These are phyloP conservation scores for Cydia strobilella DNA, from an alignment of 1,140 invertebrate genomes.

Conservation along the genomic window DNA sequence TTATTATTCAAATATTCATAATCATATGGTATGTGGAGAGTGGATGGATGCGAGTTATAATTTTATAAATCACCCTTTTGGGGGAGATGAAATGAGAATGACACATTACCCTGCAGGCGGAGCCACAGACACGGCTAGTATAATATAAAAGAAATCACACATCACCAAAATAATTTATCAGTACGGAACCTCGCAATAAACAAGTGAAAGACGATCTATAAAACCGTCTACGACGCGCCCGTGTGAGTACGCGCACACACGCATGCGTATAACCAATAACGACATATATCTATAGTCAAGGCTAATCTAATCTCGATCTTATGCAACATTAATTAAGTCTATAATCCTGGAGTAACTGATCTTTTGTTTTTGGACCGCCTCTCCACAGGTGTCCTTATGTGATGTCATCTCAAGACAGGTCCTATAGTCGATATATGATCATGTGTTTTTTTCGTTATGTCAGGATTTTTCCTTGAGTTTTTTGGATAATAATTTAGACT, in stretches of 20 bases:
- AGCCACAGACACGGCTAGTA: not conserved
- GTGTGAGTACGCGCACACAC: not conserved
- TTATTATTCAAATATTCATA: too few species aligned
- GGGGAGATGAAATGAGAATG: not conserved
- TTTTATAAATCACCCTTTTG: too few species aligned
- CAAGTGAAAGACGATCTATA: not conserved
- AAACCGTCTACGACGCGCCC: not conserved
- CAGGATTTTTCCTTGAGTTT: conserved; percentile 12
- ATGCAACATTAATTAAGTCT: not conserved
- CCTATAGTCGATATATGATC: conserved; percentile 8
- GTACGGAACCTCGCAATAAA: not conserved
- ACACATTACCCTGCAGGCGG: not conserved
- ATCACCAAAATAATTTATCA: conserved; percentile 7
- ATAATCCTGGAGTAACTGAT: not conserved
- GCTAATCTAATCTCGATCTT: not conserved
- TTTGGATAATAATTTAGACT: not conserved
- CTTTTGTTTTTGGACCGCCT: not conserved
- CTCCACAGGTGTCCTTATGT: conserved; percentile 44
- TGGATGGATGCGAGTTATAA: too few species aligned
- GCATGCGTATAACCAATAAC: not conserved
- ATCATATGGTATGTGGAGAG: too few species aligned
- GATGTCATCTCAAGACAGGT: conserved; percentile 45
- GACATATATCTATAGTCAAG: not conserved
- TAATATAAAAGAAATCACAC: not conserved
- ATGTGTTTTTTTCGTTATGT: not conserved